These are phyloP conservation scores for Hypselothyrea guttata DNA, from an alignment of 2,888 invertebrate genomes.

Conservation along the genomic window DNA sequence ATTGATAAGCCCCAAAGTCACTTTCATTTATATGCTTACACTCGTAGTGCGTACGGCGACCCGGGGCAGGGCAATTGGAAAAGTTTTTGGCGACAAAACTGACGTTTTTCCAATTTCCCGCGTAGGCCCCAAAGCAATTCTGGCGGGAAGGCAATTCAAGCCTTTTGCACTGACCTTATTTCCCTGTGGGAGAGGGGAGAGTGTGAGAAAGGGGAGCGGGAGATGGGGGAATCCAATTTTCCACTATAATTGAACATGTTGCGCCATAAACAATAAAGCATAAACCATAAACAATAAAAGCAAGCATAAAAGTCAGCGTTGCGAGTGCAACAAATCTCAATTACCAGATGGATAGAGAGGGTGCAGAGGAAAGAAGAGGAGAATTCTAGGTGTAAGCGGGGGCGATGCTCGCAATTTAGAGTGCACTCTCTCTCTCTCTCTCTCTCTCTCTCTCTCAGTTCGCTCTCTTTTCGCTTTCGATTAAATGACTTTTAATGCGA, in stretches of 20 bases:
- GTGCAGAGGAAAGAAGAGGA: slow-evolving; percentile 14
- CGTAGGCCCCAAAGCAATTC: too few relatives aligned
- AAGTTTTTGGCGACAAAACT: slow-evolving; percentile 47
- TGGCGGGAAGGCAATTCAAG: background rate
- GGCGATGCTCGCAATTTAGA: slow-evolving; percentile 17
- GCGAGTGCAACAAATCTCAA: slow-evolving; percentile 73
- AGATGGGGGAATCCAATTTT: slow-evolving; percentile 65
- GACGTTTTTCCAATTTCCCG: slow-evolving; percentile 14
- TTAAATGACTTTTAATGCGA: slow-evolving; percentile 75
- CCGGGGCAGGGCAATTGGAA: slow-evolving; percentile 50
- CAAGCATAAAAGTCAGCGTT: slow-evolving; percentile 66
- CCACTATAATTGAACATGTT: slow-evolving; percentile 72
- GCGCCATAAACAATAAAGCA: slow-evolving; percentile 68
- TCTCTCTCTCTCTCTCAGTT: slow-evolving; percentile 24
- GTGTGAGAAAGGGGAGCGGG: background rate
- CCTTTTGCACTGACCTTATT: slow-evolving; percentile 27
- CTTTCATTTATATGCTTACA: slow-evolving; percentile 56
- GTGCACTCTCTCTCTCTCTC: slow-evolving; percentile 17
- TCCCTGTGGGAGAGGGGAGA: slow-evolving; percentile 13
- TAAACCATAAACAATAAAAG: slow-evolving; percentile 70
- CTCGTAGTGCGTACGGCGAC: slow-evolving; percentile 37
- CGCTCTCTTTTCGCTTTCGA: slow-evolving; percentile 60
- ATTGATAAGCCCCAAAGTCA: slow-evolving; percentile 76
- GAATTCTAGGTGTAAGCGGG: slow-evolving; percentile 2
- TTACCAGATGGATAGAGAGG: slow-evolving; percentile 70